Base-by-base conservation (phyloP, 2,888 invertebrate genomes). In the Steinernema hermaphroditum region DNA sequence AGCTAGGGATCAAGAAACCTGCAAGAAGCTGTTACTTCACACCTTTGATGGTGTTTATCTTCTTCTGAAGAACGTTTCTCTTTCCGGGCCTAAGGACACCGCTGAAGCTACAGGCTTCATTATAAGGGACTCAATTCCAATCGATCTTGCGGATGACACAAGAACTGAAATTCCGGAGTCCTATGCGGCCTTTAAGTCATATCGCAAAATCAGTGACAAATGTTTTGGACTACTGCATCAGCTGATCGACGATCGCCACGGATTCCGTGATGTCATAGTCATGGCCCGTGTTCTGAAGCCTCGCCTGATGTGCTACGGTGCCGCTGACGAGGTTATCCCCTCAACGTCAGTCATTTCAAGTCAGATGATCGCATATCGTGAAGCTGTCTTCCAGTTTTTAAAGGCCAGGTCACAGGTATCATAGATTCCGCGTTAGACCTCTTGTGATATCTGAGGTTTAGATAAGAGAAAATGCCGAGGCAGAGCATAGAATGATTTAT, bases 211-310 rank as follows among this genome's bases (percentile, higher is more conserved):
- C 27, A 34, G 32, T 32, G 32, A 32, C 29, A 62, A 62, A 29
- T 29, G 62, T 29, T 62, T 62, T 19, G 62, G 32, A 29, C 14
- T 34, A 1, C 32, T 62, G 2, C 62, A 62, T 29, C 62, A 27
- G 8, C 62, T 62, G 27, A 16, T 62, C 32, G 62, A 62, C 62
- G 62, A 62, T 19, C 62, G 62, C 29, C 62, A 62, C 62, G 50
- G 19, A 22, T 32, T 16, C 32, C 27, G 62, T 6, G 27, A 27
- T 1, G 4, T 27, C 16, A 62, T 29, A 14, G 62, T 32, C 8
- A 62, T 62, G 34, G 62, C 27, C 16, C 29, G 32, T 12, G 62
- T 62, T 32, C 29, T 62, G 1, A 22, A 27, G 27, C 29, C 29
- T 16, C 62, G 62, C 32, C 14, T 62, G 12, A 62, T 62, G 62